Base-by-base conservation (phyloP, 2,113 vertebrate genomes). In the Nannospalax galili region DNA sequence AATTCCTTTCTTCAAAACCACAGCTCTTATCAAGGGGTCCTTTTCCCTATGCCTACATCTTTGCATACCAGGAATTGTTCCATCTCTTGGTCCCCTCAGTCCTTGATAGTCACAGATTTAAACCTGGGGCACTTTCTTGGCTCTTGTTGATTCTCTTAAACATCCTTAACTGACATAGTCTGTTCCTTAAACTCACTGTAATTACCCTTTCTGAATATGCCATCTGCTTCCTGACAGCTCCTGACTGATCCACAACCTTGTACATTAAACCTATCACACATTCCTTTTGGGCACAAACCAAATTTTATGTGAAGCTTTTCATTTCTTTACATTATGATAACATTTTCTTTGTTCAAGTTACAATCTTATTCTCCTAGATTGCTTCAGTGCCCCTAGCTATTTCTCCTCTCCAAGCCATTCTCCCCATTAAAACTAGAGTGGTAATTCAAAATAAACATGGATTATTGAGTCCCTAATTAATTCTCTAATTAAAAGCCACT, bases 151-250 rank as follows among this genome's bases (percentile, higher is more conserved):
- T 93, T 79, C 24, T 93, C 64, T 86, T 78, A 86, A 92, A 48
- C 26, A 82, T 93, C 78, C 30, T 40, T 90, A 81, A 45, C 35
- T 91, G 32, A 88, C 84, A 80, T 6, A 78, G 30, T 79, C 10
- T 96, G 19, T 52, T 72, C n/a, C 3, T 77, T 89, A 86, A 93
- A 74, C 14, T 85, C 32, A 80, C 4, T 78, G 72, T 52, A 88
- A 10, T 94, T 92, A 69, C 20, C n/a, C 67, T 91, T 92, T 73
- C 45, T 94, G 26, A 75, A 69, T 69, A n/a, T 77, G 14, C 15
- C 56, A 35, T 91, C 35, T 93, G 64, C 91, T 87, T 91, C 35
- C 58, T 89, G 81, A 91, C 4, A 72, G n/a, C 1, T 30, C 20
- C 8, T 81, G n/a, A 92, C 7, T 58, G 45, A 92, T 80, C 14